A percentile compares a stretch with the other conserved stretches of the same genome.
phyloP scores from a whole-genome alignment of 1,140 invertebrate genomes.

The Cyclina sinensis region DNA sequence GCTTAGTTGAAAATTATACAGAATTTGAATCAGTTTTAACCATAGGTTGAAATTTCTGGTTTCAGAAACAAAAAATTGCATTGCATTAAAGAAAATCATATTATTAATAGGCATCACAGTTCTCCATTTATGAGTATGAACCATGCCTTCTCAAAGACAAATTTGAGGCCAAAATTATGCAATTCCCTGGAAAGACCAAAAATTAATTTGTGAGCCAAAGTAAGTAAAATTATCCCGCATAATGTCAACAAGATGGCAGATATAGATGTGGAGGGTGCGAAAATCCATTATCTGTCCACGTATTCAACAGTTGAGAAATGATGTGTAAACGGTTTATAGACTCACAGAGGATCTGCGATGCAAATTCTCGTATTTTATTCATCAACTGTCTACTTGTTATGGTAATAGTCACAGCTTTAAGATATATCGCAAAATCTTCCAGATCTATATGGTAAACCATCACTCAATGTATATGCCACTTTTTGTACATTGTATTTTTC shows the following conservation, averaged over 20 bases:
- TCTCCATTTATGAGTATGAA: not conserved
- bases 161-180: too few species aligned
- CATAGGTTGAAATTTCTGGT: too few species aligned
- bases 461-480: not conserved
- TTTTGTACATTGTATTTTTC: too few species aligned
- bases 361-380: constrained; percentile 47
- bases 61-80: too few species aligned
- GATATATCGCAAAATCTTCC: not conserved
- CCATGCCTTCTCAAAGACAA: not conserved
- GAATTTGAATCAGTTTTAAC: too few species aligned
- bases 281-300: constrained; percentile 40
- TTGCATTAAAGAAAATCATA: too few species aligned
- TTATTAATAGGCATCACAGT: too few species aligned
- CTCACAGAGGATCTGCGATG: not conserved
- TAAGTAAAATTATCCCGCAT: constrained; percentile 4
- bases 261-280: constrained; percentile 17
- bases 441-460: constrained; percentile 9
- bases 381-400: constrained; percentile 34
- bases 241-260: constrained; percentile 2
- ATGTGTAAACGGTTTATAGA: constrained; percentile 10
- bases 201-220: not conserved
- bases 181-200: not conserved
- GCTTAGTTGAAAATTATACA: too few species aligned
- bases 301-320: constrained; percentile 39
- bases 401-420: not conserved